Percentiles rank a stretch among this genome's conserved stretches.
Conservation (phyloP, 2,797 vertebrate genomes). For the Graptemys geographica region DNA sequence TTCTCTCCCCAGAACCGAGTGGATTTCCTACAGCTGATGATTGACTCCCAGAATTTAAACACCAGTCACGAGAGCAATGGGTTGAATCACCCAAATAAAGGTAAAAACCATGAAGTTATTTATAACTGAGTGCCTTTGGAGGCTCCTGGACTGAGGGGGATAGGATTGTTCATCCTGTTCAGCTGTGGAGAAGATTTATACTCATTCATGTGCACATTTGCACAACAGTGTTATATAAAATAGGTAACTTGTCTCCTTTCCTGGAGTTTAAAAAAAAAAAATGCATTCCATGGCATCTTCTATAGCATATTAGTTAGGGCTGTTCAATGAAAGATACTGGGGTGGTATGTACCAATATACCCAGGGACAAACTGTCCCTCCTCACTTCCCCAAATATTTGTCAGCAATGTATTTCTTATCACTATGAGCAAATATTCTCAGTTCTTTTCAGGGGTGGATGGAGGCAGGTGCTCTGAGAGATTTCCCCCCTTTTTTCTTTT, state of each 20-base stretch:
- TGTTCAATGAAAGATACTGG: not conserved
- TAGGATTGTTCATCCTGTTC: not conserved
- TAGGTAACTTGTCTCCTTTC: not conserved
- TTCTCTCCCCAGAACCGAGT: slow-evolving; percentile 65
- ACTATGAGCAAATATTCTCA: not conserved
- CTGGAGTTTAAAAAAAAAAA: not conserved
- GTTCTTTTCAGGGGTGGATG: not conserved
- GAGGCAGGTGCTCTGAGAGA: too few relatives aligned
- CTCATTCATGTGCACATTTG: not conserved
- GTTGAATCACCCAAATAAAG: not conserved
- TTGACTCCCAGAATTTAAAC: slow-evolving; percentile 40
- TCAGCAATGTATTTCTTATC: not conserved
- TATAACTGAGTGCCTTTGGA: accelerated
- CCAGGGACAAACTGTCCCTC: too few relatives aligned
- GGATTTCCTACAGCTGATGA: slow-evolving; percentile 77
- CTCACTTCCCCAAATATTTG: not conserved
- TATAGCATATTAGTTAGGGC: not conserved
- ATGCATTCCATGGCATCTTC: not conserved
- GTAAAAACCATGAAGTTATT: slow-evolving; percentile 30
- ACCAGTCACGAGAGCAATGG: accelerated
- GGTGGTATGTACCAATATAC: not conserved
- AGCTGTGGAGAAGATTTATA: not conserved
- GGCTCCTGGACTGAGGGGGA: accelerated
- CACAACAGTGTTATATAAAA: not conserved
- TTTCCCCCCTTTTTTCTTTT: too few relatives aligned